Evolutionary conservation across 1,140 invertebrate genomes (phyloP).

Genomic region (Eupeodes corollae): DNA sequence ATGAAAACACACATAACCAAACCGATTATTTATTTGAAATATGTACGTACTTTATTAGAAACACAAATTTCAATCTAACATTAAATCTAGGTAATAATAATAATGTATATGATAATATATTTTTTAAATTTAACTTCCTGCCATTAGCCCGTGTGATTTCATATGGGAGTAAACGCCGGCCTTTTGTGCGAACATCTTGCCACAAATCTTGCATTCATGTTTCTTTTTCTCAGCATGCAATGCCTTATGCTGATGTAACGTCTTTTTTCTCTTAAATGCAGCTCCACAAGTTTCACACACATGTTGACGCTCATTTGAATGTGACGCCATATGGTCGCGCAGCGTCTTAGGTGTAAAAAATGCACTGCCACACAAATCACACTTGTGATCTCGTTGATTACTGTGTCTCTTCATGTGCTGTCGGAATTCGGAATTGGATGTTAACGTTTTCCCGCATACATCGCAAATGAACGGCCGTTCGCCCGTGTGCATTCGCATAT

Average conservation of each 20-base stretch:
- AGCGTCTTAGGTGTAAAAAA: conserved; percentile 40
- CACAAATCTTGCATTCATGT: conserved; percentile 41
- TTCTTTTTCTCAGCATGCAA: conserved; percentile 47
- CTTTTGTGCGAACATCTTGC: conserved; percentile 45
- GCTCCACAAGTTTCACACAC: conserved; percentile 48
- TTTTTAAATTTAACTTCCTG: too few species aligned
- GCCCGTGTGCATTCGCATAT: conserved; percentile 13
- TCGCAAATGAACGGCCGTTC: conserved; percentile 15
- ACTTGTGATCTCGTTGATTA: conserved; percentile 60
- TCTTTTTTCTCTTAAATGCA: conserved; percentile 45
- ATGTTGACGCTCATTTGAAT: conserved; percentile 29
- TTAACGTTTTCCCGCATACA: conserved; percentile 17
- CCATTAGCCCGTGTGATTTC: conserved; percentile 7
- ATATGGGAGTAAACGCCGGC: conserved; percentile 44
- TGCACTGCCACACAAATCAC: conserved; percentile 52
- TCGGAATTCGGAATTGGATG: conserved; percentile 21
- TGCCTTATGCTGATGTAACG: conserved; percentile 44
- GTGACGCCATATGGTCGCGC: conserved; percentile 20
- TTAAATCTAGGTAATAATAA: too few species aligned
- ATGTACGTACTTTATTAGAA: too few species aligned
- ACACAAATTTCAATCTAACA: too few species aligned
- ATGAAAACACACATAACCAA: too few species aligned
- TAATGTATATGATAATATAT: too few species aligned
- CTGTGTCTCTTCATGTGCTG: conserved; percentile 49
- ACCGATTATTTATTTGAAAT: too few species aligned